Evolutionary conservation across 2,888 invertebrate species (phyloP), one percentile per base, ranked within the genome.

Genomic region (Caenorhabditis becei): DNA sequence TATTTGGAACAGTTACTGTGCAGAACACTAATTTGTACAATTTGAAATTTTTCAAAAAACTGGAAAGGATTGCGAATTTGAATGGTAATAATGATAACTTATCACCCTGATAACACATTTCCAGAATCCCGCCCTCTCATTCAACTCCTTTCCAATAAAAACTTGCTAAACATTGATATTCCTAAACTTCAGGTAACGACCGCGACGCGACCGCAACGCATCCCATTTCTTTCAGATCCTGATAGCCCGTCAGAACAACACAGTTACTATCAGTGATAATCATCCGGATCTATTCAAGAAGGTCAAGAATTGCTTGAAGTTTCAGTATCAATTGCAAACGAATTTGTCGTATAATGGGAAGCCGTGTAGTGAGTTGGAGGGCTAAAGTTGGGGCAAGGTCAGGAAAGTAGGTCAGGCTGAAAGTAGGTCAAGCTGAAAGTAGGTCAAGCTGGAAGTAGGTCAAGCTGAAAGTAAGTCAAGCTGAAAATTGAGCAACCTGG

Each of bases 351-450:
- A 56, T 56, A 56, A 35, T 32, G 66, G 66, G 28, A 56, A 20
- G 14, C 53, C 54, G 51, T 66, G 66, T 56, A 56, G 66, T 66
- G 20, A 26, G 41, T 41, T 24, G 2, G 41, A 16, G 41, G 41
- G 16, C 10, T 32, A 10, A 32, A 10, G 32, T 32, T 32, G 32
- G 5, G 5, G 32, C 32, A 32, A 32, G 5, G 32, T 7, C 32
- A 32, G 5, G 4, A 4, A 4, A 32, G 5, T 32, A 4, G 32
- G 5, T 32, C 32, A 32, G 4, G 32, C 32, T n/a, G n/a, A n/a
- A n/a, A n/a, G n/a, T n/a, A n/a, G n/a, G n/a, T n/a, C n/a, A n/a
- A n/a, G n/a, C n/a, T n/a, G n/a, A n/a, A n/a, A n/a, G n/a, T 20
- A 14, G 20, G 5, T 49, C 20, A 20, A 8, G 14, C 11, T 41